phyloP scores from a whole-genome alignment of 2,113 vertebrate species.

The Oryzias woworae region DNA sequence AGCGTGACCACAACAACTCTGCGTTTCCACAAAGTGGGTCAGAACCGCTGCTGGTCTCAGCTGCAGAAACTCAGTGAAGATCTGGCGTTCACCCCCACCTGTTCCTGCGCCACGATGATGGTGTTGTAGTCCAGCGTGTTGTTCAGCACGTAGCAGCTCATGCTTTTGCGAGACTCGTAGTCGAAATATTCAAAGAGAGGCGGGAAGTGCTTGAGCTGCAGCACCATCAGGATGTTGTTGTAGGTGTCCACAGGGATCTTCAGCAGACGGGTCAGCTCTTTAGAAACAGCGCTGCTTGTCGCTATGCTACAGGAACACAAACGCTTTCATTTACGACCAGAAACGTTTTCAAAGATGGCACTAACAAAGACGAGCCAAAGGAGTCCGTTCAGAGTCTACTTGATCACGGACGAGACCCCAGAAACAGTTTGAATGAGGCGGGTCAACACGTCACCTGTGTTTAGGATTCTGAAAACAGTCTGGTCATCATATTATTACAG shows the following conservation, averaged over 20 bases:
- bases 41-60: no score
- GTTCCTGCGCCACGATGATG: constrained; percentile 92
- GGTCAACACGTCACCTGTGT: no score
- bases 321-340: not conserved
- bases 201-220: constrained; percentile 96
- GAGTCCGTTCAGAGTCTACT: no score
- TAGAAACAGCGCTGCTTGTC: constrained; percentile 97
- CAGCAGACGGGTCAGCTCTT: constrained; percentile 94
- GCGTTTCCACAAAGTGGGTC: no score
- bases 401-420: no score
- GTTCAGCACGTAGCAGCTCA: constrained; percentile 97
- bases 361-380: no score
- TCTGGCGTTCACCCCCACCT: constrained; percentile 66
- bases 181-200: constrained; percentile 98
- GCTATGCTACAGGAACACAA: constrained; percentile 81
- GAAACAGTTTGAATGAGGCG: no score
- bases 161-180: constrained; percentile 96
- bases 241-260: constrained; percentile 98
- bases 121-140: constrained; percentile 96
- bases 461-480: no score
- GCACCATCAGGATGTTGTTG: constrained; percentile 93
- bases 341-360: no score
- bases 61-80: no score
- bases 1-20: no score
- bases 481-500: no score